These are phyloP conservation scores for Acanthochromis polyacanthus DNA, from an alignment of 2,113 vertebrate genomes.

Conservation along the genomic window DNA sequence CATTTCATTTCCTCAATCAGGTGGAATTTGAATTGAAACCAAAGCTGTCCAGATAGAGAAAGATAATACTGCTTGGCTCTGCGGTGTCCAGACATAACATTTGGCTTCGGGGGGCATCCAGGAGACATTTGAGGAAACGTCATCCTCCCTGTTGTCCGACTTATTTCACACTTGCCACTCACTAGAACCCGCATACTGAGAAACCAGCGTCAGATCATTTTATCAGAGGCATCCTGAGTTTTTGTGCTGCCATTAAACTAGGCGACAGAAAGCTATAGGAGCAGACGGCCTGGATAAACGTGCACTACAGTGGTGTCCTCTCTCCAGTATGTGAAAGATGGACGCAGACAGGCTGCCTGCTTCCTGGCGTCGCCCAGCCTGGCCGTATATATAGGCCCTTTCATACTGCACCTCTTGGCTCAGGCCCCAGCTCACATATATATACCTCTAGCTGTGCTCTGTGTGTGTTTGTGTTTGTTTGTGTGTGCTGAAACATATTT, in stretches of 20 bases:
- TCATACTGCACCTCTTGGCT: constrained; percentile 52
- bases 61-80: constrained; percentile 32
- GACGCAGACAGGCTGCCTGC: constrained; percentile 33
- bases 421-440: constrained; percentile 42
- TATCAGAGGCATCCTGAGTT: not conserved
- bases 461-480: constrained; percentile 40
- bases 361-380: constrained; percentile 64
- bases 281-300: constrained; percentile 7
- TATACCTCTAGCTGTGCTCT: constrained; percentile 25
- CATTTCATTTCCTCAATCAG: constrained; percentile 53
- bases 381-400: constrained; percentile 62
- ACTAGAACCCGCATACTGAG: not conserved
- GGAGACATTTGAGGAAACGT: constrained; percentile 42
- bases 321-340: constrained; percentile 17
- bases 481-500: constrained; percentile 52
- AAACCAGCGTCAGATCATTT: not conserved
- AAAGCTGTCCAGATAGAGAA: constrained; percentile 28
- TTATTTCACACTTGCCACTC: not conserved
- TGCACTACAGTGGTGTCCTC: constrained; percentile 16
- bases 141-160: not conserved
- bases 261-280: not conserved
- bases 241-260: not conserved
- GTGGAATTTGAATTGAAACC: constrained; percentile 34
- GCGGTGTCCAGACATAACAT: constrained; percentile 30
- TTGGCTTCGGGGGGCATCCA: not conserved